Conservation (phyloP, 2,797 vertebrate species). For the Miopithecus talapoin region DNA sequence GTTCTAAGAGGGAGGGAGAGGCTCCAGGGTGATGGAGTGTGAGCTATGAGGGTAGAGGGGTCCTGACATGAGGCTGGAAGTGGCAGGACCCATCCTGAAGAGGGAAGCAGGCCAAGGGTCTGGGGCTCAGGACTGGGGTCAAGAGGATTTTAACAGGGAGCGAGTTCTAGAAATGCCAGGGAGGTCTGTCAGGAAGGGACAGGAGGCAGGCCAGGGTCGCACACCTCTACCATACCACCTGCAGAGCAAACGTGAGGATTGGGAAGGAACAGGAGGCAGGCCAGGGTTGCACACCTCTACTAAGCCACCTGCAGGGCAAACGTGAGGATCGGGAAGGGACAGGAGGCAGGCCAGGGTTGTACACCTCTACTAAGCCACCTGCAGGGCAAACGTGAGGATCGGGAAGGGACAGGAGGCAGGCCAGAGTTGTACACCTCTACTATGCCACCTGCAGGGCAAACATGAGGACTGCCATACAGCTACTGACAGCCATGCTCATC, state of each 20-base stretch:
- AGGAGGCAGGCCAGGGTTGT: too few species aligned
- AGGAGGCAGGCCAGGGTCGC: rapidly evolving
- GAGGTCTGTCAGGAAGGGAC: not conserved
- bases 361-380: too few species aligned
- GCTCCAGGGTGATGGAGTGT: too few species aligned
- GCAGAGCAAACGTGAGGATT: too few species aligned
- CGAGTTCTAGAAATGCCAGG: rapidly evolving
- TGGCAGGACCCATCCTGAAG: too few species aligned
- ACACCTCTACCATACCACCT: not conserved
- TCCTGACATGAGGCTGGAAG: not conserved
- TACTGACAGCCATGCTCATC: rapidly evolving
- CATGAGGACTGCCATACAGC: not conserved
- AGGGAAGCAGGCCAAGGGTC: not conserved
- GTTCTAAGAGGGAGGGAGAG: not conserved
- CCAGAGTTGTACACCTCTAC: too few species aligned
- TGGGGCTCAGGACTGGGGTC: not conserved
- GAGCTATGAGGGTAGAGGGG: too few species aligned
- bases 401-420: too few species aligned
- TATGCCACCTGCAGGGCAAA: too few species aligned
- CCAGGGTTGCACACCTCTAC: too few species aligned
- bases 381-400: not conserved
- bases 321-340: too few species aligned
- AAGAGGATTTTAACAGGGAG: not conserved
- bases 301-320: not conserved
- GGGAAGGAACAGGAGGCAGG: too few species aligned